These are phyloP conservation scores for Drosophila cognata DNA, from an alignment of 2,888 invertebrate genomes.

Conservation along the genomic window DNA sequence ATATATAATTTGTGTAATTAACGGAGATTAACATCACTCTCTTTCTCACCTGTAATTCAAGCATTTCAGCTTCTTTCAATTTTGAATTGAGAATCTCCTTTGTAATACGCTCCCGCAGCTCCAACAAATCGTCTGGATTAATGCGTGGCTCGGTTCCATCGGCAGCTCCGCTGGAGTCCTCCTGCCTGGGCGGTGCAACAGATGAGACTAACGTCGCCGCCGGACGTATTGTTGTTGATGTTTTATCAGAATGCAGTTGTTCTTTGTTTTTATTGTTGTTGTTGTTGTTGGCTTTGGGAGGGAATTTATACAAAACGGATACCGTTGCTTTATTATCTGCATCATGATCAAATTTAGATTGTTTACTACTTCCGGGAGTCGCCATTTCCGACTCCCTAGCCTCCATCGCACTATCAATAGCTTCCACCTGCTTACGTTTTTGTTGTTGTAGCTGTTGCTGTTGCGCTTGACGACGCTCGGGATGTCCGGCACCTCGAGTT, in stretches of 20 bases:
- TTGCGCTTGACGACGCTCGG: slow-evolving; percentile 54
- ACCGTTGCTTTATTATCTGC: slow-evolving; percentile 23
- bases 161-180: slow-evolving; percentile 41
- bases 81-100: slow-evolving; percentile 85
- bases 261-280: slow-evolving; percentile 19
- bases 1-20: background rate
- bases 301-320: slow-evolving; percentile 14
- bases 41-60: slow-evolving; percentile 83
- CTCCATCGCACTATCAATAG: slow-evolving; percentile 63
- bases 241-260: slow-evolving; percentile 23
- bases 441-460: slow-evolving; percentile 40
- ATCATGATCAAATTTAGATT: slow-evolving; percentile 13
- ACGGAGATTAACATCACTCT: background rate
- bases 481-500: slow-evolving; percentile 87
- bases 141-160: slow-evolving; percentile 61
- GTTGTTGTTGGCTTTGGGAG: slow-evolving; percentile 19
- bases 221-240: slow-evolving; percentile 33
- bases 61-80: slow-evolving; percentile 84
- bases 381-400: slow-evolving; percentile 34
- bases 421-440: slow-evolving; percentile 68
- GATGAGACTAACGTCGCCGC: slow-evolving; percentile 43
- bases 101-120: slow-evolving; percentile 85
- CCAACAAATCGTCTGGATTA: slow-evolving; percentile 84
- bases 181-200: slow-evolving; percentile 61
- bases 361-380: background rate